Evolutionary conservation across 2,113 vertebrate genomes (phyloP).

Genomic region (Zosterops japonicus): DNA sequence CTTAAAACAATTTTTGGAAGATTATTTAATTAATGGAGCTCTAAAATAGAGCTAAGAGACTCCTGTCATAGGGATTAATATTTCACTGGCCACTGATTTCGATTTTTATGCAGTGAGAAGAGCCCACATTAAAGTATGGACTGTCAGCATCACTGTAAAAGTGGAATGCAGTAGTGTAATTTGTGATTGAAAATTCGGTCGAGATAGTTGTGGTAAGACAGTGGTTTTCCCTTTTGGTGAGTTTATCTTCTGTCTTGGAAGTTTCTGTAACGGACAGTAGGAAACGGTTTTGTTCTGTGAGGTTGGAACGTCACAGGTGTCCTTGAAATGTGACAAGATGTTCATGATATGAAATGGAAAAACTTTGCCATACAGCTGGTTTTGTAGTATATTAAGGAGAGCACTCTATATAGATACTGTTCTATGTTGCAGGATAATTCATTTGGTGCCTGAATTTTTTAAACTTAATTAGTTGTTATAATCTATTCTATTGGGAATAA

Average conservation of each 20-base stretch:
- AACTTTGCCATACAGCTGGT: background rate
- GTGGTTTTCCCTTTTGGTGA: background rate
- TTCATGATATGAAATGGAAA: background rate
- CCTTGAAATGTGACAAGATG: background rate
- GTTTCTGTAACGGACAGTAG: background rate
- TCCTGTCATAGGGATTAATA: background rate
- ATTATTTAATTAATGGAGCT: conserved; percentile 11
- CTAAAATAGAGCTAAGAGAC: background rate
- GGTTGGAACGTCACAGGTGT: background rate
- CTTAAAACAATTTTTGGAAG: background rate
- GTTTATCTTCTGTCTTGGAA: background rate
- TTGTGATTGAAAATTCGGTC: background rate
- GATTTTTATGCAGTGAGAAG: conserved; percentile 51
- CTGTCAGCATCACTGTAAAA: conserved; percentile 12
- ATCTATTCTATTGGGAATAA: conserved; percentile 47
- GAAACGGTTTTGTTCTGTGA: background rate
- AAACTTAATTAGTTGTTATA: conserved; percentile 41
- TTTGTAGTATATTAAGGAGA: conserved; percentile 42
- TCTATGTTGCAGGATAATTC: conserved; percentile 39
- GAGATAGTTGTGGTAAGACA: fast-evolving
- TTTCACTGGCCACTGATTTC: conserved; percentile 11
- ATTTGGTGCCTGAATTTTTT: conserved; percentile 64
- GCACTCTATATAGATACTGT: conserved; percentile 32
- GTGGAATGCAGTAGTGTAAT: background rate
- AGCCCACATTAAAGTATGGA: conserved; percentile 4